phyloP scores from a whole-genome alignment of 2,797 vertebrate species.

The Dendrocincla tyrannina region DNA sequence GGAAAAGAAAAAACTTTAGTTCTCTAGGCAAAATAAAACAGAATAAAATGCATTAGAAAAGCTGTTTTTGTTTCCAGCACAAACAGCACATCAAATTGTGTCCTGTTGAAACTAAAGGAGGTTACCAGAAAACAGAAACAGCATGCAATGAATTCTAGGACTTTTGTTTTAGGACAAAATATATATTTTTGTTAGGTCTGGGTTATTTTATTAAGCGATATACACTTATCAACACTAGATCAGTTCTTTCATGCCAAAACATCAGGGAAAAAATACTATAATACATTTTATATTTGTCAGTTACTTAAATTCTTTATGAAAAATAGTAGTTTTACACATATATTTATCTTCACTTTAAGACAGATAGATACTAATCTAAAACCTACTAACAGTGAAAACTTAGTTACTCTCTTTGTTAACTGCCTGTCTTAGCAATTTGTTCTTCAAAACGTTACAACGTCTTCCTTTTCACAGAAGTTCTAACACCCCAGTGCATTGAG shows the following conservation, averaged over 20 bases:
- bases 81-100: background rate
- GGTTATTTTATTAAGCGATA: background rate
- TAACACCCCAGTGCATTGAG: background rate
- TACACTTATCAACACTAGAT: slow-evolving; percentile 2
- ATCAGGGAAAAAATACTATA: background rate
- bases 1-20: slow-evolving; percentile 20
- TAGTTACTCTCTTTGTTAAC: background rate
- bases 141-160: background rate
- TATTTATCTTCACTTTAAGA: background rate
- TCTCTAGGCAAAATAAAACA: slow-evolving; percentile 44
- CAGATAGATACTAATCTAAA: background rate
- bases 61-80: background rate
- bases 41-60: background rate
- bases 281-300: background rate
- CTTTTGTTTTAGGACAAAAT: background rate
- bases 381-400: background rate
- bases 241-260: slow-evolving; percentile 10
- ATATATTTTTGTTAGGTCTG: background rate
- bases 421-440: background rate
- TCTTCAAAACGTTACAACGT: background rate
- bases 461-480: background rate
- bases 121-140: background rate
- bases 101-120: background rate
- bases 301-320: background rate
- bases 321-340: background rate